Conservation (phyloP, 2,113 vertebrate genomes). For the Macaca nemestrina region DNA sequence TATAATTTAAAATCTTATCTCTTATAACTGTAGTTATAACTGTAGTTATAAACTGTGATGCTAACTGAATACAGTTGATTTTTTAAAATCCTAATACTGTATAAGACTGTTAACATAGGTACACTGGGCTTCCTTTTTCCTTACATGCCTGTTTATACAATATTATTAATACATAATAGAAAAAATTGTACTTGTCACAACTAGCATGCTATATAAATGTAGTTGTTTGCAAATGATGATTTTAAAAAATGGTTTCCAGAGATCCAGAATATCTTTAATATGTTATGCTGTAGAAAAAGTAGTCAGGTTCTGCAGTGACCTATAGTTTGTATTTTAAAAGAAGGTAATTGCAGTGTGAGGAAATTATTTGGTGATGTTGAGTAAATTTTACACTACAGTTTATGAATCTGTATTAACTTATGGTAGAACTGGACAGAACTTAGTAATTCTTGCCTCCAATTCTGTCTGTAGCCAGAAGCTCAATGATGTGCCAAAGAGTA, state of each 20-base stretch:
- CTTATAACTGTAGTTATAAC: background rate
- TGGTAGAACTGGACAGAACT: background rate
- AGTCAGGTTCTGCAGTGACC: background rate
- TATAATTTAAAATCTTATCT: constrained; percentile 13
- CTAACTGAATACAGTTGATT: background rate
- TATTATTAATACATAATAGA: background rate
- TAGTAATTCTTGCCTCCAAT: background rate
- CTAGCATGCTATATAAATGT: background rate
- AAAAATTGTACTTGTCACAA: background rate
- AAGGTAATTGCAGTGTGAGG: background rate
- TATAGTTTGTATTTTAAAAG: background rate
- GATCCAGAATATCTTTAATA: background rate
- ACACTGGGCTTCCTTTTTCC: background rate
- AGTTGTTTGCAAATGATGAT: constrained; percentile 12
- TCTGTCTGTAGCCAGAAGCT: background rate
- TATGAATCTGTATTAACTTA: background rate
- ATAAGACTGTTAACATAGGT: background rate
- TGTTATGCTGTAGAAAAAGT: background rate
- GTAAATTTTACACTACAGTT: background rate
- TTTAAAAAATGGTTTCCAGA: background rate
- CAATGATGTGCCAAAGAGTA: background rate
- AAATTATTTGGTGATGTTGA: background rate
- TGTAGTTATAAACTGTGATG: background rate
- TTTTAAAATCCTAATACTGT: background rate
- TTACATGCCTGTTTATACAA: background rate